phyloP scores from a whole-genome alignment of 2,113 vertebrate genomes.

The Nasalis larvatus region DNA sequence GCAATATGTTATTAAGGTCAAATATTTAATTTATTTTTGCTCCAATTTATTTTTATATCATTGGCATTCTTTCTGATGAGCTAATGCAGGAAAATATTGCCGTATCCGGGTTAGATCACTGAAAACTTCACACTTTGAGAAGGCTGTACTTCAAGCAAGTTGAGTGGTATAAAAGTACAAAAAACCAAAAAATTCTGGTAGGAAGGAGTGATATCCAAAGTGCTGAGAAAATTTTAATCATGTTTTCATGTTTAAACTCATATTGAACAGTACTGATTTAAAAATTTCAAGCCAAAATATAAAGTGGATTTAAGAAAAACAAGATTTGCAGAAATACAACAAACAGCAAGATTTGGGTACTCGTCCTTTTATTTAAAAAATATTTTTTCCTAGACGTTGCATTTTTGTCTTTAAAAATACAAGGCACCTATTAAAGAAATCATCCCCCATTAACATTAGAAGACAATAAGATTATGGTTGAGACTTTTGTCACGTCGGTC shows the following conservation, averaged over 20 bases:
- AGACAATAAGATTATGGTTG: not conserved
- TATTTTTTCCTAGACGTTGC: not conserved
- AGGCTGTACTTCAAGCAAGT: not conserved
- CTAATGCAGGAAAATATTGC: slow-evolving; percentile 38
- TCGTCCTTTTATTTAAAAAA: not conserved
- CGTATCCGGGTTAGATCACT: not conserved
- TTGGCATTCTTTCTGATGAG: slow-evolving; percentile 35
- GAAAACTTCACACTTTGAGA: not conserved
- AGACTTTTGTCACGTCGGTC: not conserved
- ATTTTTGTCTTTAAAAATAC: not conserved
- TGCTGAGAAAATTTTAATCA: not conserved
- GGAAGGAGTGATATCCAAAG: not conserved
- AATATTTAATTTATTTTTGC: slow-evolving; percentile 42
- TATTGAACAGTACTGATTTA: not conserved
- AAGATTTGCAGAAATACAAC: not conserved
- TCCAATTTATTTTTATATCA: not conserved
- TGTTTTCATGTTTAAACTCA: not conserved
- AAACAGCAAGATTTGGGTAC: not conserved
- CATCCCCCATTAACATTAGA: not conserved
- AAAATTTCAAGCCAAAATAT: not conserved
- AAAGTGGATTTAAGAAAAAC: not conserved
- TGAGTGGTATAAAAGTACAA: not conserved
- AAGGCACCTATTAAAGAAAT: not conserved
- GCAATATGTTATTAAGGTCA: not conserved
- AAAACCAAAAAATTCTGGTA: not conserved